Base-by-base conservation (phyloP, 92 coral and sea anemone species). In the Blastomussa wellsi region DNA sequence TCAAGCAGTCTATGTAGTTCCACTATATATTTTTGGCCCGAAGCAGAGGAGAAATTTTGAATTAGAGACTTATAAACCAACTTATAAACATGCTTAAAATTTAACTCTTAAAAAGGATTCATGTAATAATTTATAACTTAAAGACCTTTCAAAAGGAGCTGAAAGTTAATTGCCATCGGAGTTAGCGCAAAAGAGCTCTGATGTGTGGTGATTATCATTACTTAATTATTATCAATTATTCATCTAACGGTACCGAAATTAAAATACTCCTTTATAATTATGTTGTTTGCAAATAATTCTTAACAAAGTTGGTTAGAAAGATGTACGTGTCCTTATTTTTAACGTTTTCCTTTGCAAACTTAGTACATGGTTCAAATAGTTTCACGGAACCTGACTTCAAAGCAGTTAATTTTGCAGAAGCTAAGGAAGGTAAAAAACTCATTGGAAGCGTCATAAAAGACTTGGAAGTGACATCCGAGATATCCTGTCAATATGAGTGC, bases 381-480 rank as follows among this genome's bases (percentile, higher is more conserved):
- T 78, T 37, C 16, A 35, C 53, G 19, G 82, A 59, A 36, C 68
- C 48, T 7, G 37, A 37, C 8, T 79, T 65, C 8, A 41, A 42
- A 26, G n/a, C 72, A 33, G 19, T 44, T 36, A 79, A 79, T 42
- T 79, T 79, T 15, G 83, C 83, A 28, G 14, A 41, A 17, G 42
- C 52, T 38, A 65, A 26, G 2, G 14, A 79, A 29, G 83, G 44
- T 41, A 17, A 9, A 14, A 79, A 65, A 42, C 83, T 79, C 49
- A 35, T 16, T 19, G 83, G 83, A 5, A 64, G 36, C 38, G 55
- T 65, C 74, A 7, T 17, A 3, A 64, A 32, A 26, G 72, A 78
- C 37, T 38, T 20, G 4, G 32, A 78, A 20, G 82, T 78, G 52
- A 28, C 52, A 33, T 78, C 82, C 29, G 82, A 78, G 39, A 60